Conservation (phyloP, 2,888 invertebrate species). For the Lithophane socia region DNA sequence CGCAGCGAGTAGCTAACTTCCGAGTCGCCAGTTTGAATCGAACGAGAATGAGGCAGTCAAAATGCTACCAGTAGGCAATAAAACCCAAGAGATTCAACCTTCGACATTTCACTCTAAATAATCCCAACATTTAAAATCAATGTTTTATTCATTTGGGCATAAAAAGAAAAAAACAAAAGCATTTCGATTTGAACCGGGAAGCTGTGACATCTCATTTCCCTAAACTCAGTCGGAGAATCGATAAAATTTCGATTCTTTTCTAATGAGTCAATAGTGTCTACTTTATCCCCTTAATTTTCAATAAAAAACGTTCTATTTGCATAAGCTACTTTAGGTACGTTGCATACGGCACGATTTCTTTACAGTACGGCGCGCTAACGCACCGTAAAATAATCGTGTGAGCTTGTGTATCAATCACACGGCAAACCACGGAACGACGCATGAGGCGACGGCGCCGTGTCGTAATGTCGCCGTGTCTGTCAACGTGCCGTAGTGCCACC, state of each 20-base stretch:
- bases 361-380: too few species aligned
- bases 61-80: neutral
- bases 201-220: slow-evolving; percentile 72
- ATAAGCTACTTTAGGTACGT: slow-evolving; percentile 65
- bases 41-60: too few species aligned
- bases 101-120: slow-evolving; percentile 10
- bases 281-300: slow-evolving; percentile 70
- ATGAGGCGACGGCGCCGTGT: neutral
- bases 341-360: neutral
- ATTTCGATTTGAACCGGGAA: slow-evolving; percentile 45
- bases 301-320: slow-evolving; percentile 73
- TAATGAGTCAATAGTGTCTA: slow-evolving; percentile 72
- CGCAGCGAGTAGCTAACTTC: too few species aligned
- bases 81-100: neutral
- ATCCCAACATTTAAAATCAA: slow-evolving; percentile 58
- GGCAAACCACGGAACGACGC: too few species aligned
- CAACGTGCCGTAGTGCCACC: neutral
- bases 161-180: slow-evolving; percentile 52
- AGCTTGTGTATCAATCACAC: too few species aligned
- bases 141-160: slow-evolving; percentile 67
- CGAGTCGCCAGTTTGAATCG: too few species aligned
- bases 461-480: neutral
- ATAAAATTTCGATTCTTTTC: slow-evolving; percentile 70
- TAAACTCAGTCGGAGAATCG: slow-evolving; percentile 63
- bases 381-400: too few species aligned